phyloP scores from a whole-genome alignment of 2,797 vertebrate species.

The Masticophis lateralis region DNA sequence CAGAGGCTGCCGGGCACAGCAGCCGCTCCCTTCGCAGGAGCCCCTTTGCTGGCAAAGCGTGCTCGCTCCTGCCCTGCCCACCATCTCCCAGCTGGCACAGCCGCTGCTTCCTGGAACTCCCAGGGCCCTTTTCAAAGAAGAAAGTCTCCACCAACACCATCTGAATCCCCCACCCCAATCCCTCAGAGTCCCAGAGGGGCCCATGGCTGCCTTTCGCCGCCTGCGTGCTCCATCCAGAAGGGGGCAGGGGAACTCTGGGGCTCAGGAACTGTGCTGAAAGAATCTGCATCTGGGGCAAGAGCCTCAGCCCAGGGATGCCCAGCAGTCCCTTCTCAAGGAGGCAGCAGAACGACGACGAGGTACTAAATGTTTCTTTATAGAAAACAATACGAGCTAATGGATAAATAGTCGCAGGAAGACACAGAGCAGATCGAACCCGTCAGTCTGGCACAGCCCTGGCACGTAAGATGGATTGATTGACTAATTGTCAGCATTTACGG shows the following conservation, averaged over 20 bases:
- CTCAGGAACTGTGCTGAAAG: background rate
- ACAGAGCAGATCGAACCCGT: background rate
- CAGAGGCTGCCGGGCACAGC: background rate
- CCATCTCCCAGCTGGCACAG: constrained; percentile 66
- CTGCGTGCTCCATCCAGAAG: too few relatives aligned
- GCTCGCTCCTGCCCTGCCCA: constrained; percentile 68
- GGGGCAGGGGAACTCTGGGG: background rate
- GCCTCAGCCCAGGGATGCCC: background rate
- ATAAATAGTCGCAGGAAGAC: background rate
- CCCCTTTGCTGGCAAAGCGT: constrained; percentile 62
- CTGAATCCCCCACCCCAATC: background rate
- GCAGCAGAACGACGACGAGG: background rate
- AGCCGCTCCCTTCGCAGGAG: constrained; percentile 63
- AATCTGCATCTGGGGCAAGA: background rate
- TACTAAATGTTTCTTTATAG: background rate
- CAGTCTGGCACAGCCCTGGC: fast-evolving
- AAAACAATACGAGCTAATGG: background rate
- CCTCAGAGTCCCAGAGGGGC: constrained; percentile 35
- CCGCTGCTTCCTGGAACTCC: constrained; percentile 59
- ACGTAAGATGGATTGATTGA: background rate
- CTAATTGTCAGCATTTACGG: background rate
- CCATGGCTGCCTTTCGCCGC: background rate
- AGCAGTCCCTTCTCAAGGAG: background rate
- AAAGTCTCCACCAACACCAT: constrained; percentile 40
- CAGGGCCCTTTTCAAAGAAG: background rate